phyloP scores from a whole-genome alignment of 2,797 vertebrate species.

The Novumbra hubbsi region DNA sequence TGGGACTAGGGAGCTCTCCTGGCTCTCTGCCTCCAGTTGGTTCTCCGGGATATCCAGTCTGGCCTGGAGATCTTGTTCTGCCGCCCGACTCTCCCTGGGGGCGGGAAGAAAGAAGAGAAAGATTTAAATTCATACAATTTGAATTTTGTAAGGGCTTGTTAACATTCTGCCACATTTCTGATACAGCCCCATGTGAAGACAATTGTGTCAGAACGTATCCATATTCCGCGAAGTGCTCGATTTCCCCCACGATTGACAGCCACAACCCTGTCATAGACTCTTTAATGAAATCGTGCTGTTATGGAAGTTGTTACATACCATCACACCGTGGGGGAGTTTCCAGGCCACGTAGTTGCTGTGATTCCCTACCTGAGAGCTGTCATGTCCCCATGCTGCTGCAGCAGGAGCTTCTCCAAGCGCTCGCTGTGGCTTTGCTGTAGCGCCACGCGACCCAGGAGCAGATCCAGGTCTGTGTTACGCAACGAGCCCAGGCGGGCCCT shows the following conservation, averaged over 20 bases:
- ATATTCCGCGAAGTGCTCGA: too few species aligned
- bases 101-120: background rate
- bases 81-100: slow-evolving; percentile 47
- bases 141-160: too few species aligned
- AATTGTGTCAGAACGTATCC: too few species aligned
- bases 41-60: slow-evolving; percentile 41
- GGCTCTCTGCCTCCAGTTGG: slow-evolving; percentile 37
- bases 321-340: background rate
- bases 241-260: too few species aligned
- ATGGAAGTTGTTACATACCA: background rate
- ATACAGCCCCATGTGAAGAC: too few species aligned
- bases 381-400: slow-evolving; percentile 49
- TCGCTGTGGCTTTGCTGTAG: slow-evolving; percentile 65
- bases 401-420: slow-evolving; percentile 62
- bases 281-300: too few species aligned
- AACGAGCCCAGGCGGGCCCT: slow-evolving; percentile 52
- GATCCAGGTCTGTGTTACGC: slow-evolving; percentile 63
- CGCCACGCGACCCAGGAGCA: slow-evolving; percentile 65
- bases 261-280: too few species aligned
- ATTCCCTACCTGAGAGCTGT: slow-evolving; percentile 30
- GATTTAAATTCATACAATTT: background rate
- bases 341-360: slow-evolving; percentile 19
- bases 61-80: slow-evolving; percentile 28
- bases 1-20: slow-evolving; percentile 41
- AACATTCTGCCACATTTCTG: too few species aligned